Evolutionary conservation across 2,113 vertebrate species (phyloP), one percentile per base, ranked within the genome.

Genomic region (Oreochromis tanganicae): DNA sequence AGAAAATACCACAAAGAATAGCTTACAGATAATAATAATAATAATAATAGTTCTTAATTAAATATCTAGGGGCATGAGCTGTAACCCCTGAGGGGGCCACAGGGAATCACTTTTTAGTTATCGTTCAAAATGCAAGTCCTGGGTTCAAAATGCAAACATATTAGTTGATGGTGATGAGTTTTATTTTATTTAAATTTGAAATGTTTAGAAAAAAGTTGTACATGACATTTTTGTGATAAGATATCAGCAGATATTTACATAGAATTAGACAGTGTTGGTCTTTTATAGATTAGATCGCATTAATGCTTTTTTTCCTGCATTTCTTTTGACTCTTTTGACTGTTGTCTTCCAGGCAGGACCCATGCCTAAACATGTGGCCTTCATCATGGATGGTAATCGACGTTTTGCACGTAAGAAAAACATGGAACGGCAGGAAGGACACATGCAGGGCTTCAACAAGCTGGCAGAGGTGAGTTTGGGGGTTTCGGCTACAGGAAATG

Each of bases 331-430:
- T 50, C 12, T 63, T 56, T 21, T 75, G 34, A 12, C 55, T 61
- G 66, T 85, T 1, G 10, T 91, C 54, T 80, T 73, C 52, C 88
- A 99, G 98, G 97, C 97, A 83, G 98, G 98, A n/a, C 98, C 98
- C 0, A 97, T 99, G 96, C 99, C 99, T 61, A 98, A 97, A 93
- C 99, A 99, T 21, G 95, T 99, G 34, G 99, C 99, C 7, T 99
- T 99, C 95, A 99, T 99, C 95, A 99, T 99, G 99, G 99, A 99
- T 32, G 99, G 99, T 10, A 99, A 99, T 86, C 97, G 99, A 24
- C 98, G 99, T 27, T 99, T 98, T 19, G 99, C 99, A 11, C 97
- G 95, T 5, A 99, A 98, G 93, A 97, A 96, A 8, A 97, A 98
- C 0, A 97, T 99, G 91, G 97, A 98, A 80, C 96, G 97, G 0